Evolutionary conservation across 2,113 vertebrate genomes (phyloP), one percentile per base, ranked within the genome.

Genomic region (Sialia sialis): DNA sequence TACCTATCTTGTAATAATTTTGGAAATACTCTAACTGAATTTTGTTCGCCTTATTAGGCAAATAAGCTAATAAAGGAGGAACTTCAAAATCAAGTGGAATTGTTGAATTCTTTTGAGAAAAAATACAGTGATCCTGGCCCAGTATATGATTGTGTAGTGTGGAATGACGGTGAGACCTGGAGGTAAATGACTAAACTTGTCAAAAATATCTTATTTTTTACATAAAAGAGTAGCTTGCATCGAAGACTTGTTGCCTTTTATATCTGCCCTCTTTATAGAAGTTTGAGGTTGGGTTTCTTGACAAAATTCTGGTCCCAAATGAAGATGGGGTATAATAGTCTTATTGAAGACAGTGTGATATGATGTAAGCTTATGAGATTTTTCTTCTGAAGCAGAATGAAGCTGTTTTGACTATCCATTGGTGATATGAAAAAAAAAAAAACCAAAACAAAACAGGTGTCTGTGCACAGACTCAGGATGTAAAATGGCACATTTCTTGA

Each of bases 101-200:
- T 99, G 63, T 95, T 99, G 41, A 98, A 98, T 88, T 98, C 98
- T 49, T 98, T 99, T 97, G 99, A 99, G 97, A 99, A 99, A 97
- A 99, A 99, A 94, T 99, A 99, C 30, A 99, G 98, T 52, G 99
- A 99, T 93, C 99, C 99, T n/a, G 99, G 99, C 54, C 99, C 99
- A 30, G 99, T 99, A 1, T 99, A 99, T 87, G 99, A 99, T 95
- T 99, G 99, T 84, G 52, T 99, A 62, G 98, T 99, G 23, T 99
- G 99, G 99, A 96, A 99, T 20, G 99, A 99, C 2, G 99, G 99
- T 16, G 96, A 98, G 88, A 98, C 98, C 6, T 99, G 99, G 99
- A 99, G 98, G 99, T 99, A 97, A 95, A 68, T 49, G 12, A 16
- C n/a, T 66, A 22, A 58, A 76, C 38, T 69, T 79, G 7, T 60